Evolutionary conservation across 2,113 vertebrate genomes (phyloP), one percentile per base, ranked within the genome.

Genomic region (Oxyruncus cristatus): DNA sequence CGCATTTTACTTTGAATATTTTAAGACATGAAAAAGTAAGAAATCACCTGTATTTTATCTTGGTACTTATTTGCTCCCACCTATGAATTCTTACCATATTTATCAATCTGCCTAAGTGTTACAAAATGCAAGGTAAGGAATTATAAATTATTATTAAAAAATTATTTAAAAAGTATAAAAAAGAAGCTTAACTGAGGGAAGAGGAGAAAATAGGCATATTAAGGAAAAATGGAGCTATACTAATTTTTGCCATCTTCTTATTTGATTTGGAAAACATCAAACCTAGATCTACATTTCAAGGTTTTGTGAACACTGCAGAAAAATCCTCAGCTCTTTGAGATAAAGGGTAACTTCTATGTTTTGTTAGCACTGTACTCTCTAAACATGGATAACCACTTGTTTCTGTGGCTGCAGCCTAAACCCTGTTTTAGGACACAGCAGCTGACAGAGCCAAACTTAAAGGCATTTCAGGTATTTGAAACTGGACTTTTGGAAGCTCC

Each of bases 341-440:
- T 17, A 78, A 62, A 65, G 22, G 3, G 5, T 30, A 12, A 44
- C 42, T 75, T 27, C 33, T 32, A 1, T 30, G 28, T 53, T 95
- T 85, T 62, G 11, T 81, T 42, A 44, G 30, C 35, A 26, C n/a
- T 49, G 22, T 44, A 11, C 28, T 85, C 6, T 49, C 20, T 91
- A 58, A 75, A 88, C 33, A 50, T 35, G 12, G 59, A 61, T 44
- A 68, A 50, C 1, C 0, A 4, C 49, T 83, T 59, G 4, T 62
- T 95, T 81, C 63, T 87, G 28, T 77, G 46, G 13, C 50, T 87
- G 46, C 33, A 82, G 61, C 46, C 37, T 71, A 32, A 82, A 92
- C 41, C 11, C 12, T 35, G 9, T 41, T 49, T 49, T 46, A 90
- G 61, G 28, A 55, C 70, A 28, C 14, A 15, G n/a, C 20, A 72